Evolutionary conservation across 2,113 vertebrate genomes (phyloP).

Genomic region (Hydrochoerus hydrochaeris): DNA sequence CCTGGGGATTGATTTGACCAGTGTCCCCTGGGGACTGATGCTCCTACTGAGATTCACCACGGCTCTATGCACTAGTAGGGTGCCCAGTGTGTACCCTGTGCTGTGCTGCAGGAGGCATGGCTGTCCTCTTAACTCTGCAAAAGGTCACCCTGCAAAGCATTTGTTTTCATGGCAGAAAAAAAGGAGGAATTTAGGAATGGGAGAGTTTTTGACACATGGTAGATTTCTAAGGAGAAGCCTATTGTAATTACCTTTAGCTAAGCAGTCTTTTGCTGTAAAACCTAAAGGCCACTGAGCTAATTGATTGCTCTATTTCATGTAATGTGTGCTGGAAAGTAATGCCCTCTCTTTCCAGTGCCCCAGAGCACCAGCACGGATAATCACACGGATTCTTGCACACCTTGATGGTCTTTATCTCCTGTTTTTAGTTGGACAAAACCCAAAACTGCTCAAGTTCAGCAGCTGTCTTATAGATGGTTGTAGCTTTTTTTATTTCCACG

Average conservation of each 20-base stretch:
- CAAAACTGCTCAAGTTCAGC: background rate
- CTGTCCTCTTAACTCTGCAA: background rate
- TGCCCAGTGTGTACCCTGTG: rapidly evolving
- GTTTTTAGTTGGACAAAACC: background rate
- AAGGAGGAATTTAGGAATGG: background rate
- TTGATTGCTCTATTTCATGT: conserved; percentile 6
- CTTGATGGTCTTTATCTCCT: background rate
- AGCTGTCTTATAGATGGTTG: background rate
- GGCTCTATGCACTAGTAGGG: too few species aligned
- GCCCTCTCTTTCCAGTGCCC: background rate
- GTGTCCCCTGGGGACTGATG: too few species aligned
- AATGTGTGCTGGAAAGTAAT: background rate
- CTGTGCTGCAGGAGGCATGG: too few species aligned
- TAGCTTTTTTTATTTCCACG: background rate
- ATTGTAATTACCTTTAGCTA: background rate
- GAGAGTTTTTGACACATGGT: background rate
- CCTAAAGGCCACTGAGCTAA: background rate
- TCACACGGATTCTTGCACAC: background rate
- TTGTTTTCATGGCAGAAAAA: background rate
- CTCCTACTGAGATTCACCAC: background rate
- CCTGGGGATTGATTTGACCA: too few species aligned
- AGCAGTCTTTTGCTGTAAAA: background rate
- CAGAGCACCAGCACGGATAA: background rate
- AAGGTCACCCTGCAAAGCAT: background rate
- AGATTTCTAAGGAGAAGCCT: background rate